These are phyloP conservation scores for Torymus aiolomorphi DNA, from an alignment of 2,888 invertebrate genomes.

Conservation along the genomic window DNA sequence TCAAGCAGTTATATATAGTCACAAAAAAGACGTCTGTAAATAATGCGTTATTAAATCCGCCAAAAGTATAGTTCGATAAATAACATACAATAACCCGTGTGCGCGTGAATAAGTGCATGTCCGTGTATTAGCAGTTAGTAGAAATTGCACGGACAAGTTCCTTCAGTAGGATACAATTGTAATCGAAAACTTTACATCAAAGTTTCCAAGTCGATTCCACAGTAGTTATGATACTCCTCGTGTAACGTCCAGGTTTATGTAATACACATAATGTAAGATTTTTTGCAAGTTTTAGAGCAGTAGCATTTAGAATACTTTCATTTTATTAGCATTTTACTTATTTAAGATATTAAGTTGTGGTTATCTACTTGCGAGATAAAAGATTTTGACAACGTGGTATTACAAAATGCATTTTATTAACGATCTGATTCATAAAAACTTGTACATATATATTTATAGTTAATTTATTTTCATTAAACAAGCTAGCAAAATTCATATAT, in stretches of 20 bases:
- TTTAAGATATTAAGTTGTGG: conserved; percentile 26
- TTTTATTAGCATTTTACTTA: conserved; percentile 17
- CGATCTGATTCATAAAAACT: conserved; percentile 12
- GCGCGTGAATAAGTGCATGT: conserved; percentile 49
- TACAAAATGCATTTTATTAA: conserved; percentile 29
- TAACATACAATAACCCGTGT: conserved; percentile 48
- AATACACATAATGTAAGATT: conserved; percentile 31
- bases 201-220: conserved; percentile 52
- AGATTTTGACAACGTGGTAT: conserved; percentile 8
- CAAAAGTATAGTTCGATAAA: conserved; percentile 54
- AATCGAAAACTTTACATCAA: conserved; percentile 52
- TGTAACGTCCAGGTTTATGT: conserved; percentile 38
- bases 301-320: conserved; percentile 10
- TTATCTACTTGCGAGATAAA: conserved; percentile 31
- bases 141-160: conserved; percentile 60
- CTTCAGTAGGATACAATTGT: conserved; percentile 57
- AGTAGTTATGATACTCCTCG: conserved; percentile 37
- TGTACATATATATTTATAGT: conserved; percentile 41
- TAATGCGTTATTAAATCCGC: conserved; percentile 55
- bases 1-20: conserved; percentile 6
- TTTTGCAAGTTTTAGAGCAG: conserved; percentile 20
- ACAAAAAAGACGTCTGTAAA: conserved; percentile 44
- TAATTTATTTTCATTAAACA: conserved; percentile 46
- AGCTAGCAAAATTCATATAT: conserved; percentile 35
- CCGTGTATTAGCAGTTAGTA: conserved; percentile 59